A percentile compares a stretch with the other conserved stretches of the same genome.
phyloP scores from a whole-genome alignment of 2,888 invertebrate species.

The Horisme vitalbata region DNA sequence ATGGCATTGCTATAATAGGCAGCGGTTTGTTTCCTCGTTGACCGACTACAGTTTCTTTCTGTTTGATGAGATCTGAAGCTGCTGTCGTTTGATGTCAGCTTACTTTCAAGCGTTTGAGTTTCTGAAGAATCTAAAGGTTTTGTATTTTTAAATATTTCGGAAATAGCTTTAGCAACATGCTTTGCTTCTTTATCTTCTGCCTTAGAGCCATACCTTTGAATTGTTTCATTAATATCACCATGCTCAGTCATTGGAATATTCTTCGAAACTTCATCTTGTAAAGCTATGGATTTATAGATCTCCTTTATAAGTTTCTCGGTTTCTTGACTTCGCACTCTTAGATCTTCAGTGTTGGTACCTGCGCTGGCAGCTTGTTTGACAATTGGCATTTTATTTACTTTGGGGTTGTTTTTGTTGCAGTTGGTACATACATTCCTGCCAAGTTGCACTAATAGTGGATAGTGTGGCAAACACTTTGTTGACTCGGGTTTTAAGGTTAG shows the following conservation, averaged over 20 bases:
- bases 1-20: not conserved
- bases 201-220: constrained; percentile 15
- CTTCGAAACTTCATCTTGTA: constrained; percentile 50
- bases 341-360: constrained; percentile 59
- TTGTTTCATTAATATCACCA: constrained; percentile 18
- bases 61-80: constrained; percentile 27
- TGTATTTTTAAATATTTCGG: constrained; percentile 43
- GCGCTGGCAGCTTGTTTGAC: constrained; percentile 34
- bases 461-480: constrained; percentile 55
- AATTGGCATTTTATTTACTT: constrained; percentile 5
- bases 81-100: constrained; percentile 24
- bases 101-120: constrained; percentile 30
- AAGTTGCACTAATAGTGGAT: constrained; percentile 57
- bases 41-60: constrained; percentile 5
- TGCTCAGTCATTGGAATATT: constrained; percentile 46
- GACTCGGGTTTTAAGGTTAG: too few relatives aligned
- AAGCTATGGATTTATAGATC: constrained; percentile 69
- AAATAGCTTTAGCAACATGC: constrained; percentile 35
- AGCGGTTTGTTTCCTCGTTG: not conserved
- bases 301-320: constrained; percentile 68
- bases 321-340: constrained; percentile 47
- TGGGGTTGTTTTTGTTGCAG: constrained; percentile 45
- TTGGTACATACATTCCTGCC: constrained; percentile 46
- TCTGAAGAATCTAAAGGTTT: constrained; percentile 38
- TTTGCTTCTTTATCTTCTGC: constrained; percentile 26